A percentile compares a stretch with the other conserved stretches of the same genome.
Conservation (phyloP, 2,113 vertebrate genomes). For the Emydocephalus ijimae region DNA sequence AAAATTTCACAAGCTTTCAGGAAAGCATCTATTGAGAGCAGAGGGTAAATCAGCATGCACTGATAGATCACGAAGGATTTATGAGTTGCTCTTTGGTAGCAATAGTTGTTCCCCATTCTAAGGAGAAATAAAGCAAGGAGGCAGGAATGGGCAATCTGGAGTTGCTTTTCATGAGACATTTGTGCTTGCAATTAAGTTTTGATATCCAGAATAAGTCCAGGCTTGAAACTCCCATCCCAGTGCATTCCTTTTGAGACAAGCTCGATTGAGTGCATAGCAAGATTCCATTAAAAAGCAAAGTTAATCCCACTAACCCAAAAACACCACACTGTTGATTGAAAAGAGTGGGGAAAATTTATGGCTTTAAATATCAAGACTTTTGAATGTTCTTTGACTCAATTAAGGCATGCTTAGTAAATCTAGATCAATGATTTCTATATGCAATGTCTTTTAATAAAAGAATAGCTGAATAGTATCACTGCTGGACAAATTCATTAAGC, state of each 20-base stretch:
- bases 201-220: background rate
- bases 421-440: background rate
- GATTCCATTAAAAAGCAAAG: background rate
- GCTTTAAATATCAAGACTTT: background rate
- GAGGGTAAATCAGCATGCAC: background rate
- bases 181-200: background rate
- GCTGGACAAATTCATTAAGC: background rate
- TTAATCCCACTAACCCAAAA: background rate
- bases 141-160: background rate
- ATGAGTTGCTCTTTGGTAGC: background rate
- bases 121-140: background rate
- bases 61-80: background rate
- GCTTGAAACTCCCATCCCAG: background rate
- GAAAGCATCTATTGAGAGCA: background rate
- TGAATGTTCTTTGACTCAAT: background rate
- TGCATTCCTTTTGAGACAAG: background rate
- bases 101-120: background rate
- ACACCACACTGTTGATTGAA: background rate
- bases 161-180: background rate
- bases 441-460: background rate
- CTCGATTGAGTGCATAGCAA: background rate
- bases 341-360: background rate
- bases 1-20: background rate
- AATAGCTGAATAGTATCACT: background rate
- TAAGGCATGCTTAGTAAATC: background rate